Evolutionary conservation across 53 echinoderm and acorn worm species (phyloP), one percentile per base, ranked within the genome.

Genomic region (Crossaster papposus): DNA sequence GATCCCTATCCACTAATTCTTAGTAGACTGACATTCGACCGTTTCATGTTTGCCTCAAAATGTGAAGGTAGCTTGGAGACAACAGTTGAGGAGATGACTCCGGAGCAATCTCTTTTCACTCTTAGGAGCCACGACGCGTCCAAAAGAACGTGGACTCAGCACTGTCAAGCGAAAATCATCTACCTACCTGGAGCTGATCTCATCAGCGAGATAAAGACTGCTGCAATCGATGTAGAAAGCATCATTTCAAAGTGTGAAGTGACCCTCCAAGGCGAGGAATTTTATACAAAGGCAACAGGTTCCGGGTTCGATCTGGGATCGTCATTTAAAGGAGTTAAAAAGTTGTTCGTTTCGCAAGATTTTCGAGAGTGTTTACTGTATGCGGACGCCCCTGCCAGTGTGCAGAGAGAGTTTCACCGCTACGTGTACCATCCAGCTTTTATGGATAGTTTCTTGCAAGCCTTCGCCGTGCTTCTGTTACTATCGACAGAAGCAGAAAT

Each of bases 361-460:
- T 68, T 29, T 30, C 30, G 37, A 24, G 95, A 93, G 30, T 78
- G 51, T 30, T 58, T 95, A 15, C 23, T 91, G 17, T 78, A 70
- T 76, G 62, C 89, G 28, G 75, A 83, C 30, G 83, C 90, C 24
- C 93, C 95, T 55, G 30, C 64, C 31, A 82, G 83, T 4, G 70
- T 92, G 15, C 70, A 77, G n/a, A 89, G 89, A 26, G 93, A 95
- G 37, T 81, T 86, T 36, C 29, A 77, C 30, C 54, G 75, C 22
- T 95, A 86, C 72, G 53, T 81, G 14, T 89, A 91, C 29, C 95
- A 95, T 65, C 95, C 95, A n/a, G 95, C 91, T 28, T 84, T 89
- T 11, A 77, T 95, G 54, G 95, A 95, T 77, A 72, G 64, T 11
- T 28, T 86, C 28, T 85, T 95, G 78, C 87, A 53, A 18, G 81